A percentile compares a stretch with the other conserved stretches of the same genome.
Evolutionary conservation across 2,888 invertebrate genomes (phyloP).

Genomic region (Drosophila neoperkinsi): DNA sequence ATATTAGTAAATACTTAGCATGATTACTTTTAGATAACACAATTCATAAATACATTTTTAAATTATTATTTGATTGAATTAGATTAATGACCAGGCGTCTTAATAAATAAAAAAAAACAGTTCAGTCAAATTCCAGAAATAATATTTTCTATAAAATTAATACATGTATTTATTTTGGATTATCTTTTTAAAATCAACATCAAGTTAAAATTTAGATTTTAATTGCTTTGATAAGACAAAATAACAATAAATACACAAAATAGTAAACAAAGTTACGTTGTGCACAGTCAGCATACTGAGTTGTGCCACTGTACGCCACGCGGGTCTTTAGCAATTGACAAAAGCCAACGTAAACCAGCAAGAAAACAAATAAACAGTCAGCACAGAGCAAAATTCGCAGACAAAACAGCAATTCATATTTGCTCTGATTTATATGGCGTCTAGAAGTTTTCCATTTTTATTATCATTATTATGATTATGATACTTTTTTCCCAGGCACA

Average conservation of each 20-base stretch:
- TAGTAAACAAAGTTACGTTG: neutral
- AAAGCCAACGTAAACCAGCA: constrained; percentile 65
- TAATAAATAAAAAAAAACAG: neutral
- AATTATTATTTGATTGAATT: neutral
- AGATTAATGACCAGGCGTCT: neutral
- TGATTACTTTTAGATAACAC: neutral
- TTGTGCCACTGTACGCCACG: constrained; percentile 40
- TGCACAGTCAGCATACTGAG: neutral
- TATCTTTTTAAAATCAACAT: neutral
- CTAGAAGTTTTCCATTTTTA: constrained; percentile 81
- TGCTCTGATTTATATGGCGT: constrained; percentile 81
- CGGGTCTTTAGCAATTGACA: constrained; percentile 69
- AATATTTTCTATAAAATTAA: neutral
- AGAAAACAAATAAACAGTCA: constrained; percentile 69
- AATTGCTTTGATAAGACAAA: neutral
- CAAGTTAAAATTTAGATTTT: neutral
- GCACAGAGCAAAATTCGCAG: constrained; percentile 46
- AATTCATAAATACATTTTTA: neutral
- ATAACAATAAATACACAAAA: neutral
- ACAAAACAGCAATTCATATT: constrained; percentile 80
- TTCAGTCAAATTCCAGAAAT: neutral
- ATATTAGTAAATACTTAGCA: neutral
- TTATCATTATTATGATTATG: constrained; percentile 80
- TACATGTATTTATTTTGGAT: neutral
- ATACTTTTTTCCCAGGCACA: constrained; percentile 74